Evolutionary conservation across 2,888 invertebrate genomes (phyloP).

Genomic region (Drosophila atripex): DNA sequence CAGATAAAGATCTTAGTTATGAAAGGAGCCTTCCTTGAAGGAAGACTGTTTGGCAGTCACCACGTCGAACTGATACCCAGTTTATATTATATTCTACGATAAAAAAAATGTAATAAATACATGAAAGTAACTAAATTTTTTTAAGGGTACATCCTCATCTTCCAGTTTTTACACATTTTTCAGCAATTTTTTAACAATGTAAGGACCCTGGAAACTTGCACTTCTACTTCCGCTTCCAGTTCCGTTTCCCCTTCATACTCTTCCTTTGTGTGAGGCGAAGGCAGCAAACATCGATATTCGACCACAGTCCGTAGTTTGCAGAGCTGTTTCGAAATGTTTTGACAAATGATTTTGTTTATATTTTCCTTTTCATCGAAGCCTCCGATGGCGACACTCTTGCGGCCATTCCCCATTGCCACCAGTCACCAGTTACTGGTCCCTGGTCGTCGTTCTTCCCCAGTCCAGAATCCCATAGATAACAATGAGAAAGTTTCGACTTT

Average conservation of each 20-base stretch:
- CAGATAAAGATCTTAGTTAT: no score
- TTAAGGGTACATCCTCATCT: no score
- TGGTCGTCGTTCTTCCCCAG: constrained; percentile 5
- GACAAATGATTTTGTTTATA: constrained; percentile 81
- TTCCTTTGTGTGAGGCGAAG: constrained; percentile 43
- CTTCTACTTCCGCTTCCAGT: constrained; percentile 50
- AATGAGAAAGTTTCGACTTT: constrained; percentile 60
- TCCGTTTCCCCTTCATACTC: constrained; percentile 65
- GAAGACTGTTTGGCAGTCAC: no score
- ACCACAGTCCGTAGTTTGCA: constrained; percentile 59
- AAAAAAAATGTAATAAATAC: no score
- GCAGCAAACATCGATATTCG: constrained; percentile 56
- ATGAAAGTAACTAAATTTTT: no score
- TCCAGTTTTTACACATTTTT: no score
- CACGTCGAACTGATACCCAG: no score
- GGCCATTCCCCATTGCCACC: constrained; percentile 43
- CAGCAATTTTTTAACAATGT: neutral
- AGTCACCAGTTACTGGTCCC: constrained; percentile 1
- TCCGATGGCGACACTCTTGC: constrained; percentile 60
- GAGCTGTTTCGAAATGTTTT: constrained; percentile 74
- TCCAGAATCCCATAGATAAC: constrained; percentile 30
- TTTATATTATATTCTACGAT: no score
- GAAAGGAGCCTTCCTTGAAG: no score
- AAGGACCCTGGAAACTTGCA: constrained; percentile 3
- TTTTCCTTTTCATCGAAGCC: constrained; percentile 77